Percentiles rank a stretch among this genome's conserved stretches.
phyloP scores from a whole-genome alignment of 2,888 invertebrate genomes.

The Trachelus tabidus region DNA sequence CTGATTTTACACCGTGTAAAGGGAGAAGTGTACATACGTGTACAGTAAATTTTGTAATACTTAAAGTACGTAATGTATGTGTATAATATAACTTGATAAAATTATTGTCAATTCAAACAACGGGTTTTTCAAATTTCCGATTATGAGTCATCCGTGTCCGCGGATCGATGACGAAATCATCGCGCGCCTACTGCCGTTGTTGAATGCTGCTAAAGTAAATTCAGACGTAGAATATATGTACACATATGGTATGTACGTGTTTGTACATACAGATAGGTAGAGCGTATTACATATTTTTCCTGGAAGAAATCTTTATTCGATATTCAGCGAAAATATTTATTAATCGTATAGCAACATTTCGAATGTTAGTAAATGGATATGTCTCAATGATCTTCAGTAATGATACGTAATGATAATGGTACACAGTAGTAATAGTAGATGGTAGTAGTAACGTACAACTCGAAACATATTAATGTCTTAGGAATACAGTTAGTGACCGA shows the following conservation, averaged over 20 bases:
- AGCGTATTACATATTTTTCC: neutral
- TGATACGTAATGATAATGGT: neutral
- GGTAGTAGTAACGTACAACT: neutral
- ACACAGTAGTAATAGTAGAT: neutral
- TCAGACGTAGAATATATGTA: neutral
- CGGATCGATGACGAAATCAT: neutral
- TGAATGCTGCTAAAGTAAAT: neutral
- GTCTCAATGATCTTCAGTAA: neutral
- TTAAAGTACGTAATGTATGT: neutral
- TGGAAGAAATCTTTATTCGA: neutral
- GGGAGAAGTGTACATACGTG: neutral
- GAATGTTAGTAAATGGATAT: neutral
- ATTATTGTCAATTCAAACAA: neutral
- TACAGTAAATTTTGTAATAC: neutral
- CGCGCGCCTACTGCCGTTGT: neutral
- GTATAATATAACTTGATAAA: neutral
- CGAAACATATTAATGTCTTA: neutral
- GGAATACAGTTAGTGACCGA: neutral
- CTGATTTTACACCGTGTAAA: neutral
- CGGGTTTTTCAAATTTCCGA: neutral
- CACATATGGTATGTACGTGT: neutral
- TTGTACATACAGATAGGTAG: neutral
- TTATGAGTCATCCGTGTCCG: neutral
- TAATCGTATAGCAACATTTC: neutral
- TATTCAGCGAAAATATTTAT: neutral